Conservation (phyloP, 2,797 vertebrate species). For the Melanotaenia nigrans region DNA sequence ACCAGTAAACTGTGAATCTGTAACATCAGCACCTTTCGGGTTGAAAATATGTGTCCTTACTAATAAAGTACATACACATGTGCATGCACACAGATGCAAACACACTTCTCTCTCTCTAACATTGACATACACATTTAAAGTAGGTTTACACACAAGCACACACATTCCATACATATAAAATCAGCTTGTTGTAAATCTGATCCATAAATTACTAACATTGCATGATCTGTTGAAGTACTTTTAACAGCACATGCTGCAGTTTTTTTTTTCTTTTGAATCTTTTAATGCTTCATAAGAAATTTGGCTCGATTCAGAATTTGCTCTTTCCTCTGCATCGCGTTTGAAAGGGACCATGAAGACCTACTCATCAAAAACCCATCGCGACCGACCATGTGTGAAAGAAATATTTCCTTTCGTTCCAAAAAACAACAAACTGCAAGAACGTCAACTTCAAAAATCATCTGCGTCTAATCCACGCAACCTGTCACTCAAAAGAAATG, state of each 20-base stretch:
- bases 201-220: constrained; percentile 75
- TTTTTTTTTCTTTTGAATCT: constrained; percentile 40
- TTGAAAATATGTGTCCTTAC: constrained; percentile 60
- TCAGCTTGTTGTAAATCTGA: constrained; percentile 57
- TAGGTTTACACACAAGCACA: constrained; percentile 39
- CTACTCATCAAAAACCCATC: constrained; percentile 26
- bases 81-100: constrained; percentile 40
- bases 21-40: constrained; percentile 78
- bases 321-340: constrained; percentile 24
- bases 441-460: constrained; percentile 41
- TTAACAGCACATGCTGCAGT: constrained; percentile 30
- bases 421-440: constrained; percentile 23
- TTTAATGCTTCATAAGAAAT: constrained; percentile 47
- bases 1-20: constrained; percentile 60
- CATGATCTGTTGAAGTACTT: constrained; percentile 51
- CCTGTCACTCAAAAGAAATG: constrained; percentile 54
- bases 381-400: constrained; percentile 35
- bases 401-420: constrained; percentile 33
- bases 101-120: constrained; percentile 34
- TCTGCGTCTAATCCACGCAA: constrained; percentile 66
- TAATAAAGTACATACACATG: constrained; percentile 54
- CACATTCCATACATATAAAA: constrained; percentile 56
- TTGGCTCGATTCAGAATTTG: constrained; percentile 42
- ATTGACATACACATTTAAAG: constrained; percentile 30
- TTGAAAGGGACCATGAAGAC: constrained; percentile 18